Base-by-base conservation (phyloP, 2,888 invertebrate genomes). In the Tholera decimalis region DNA sequence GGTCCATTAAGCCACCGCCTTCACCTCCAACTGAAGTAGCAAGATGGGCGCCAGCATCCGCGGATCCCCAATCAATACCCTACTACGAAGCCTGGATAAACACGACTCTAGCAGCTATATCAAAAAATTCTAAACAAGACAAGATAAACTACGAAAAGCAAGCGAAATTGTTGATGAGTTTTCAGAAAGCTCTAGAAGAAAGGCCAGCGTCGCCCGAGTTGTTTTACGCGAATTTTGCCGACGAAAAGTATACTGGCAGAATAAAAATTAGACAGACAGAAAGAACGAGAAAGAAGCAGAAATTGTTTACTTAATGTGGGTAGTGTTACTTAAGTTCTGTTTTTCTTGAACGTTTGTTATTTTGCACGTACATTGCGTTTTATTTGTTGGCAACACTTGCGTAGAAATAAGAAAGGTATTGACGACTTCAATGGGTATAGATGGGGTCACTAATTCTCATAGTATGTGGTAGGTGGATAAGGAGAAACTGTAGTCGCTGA, bases 51-150 rank as follows among this genome's bases (percentile, higher is more conserved):
- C 91, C 93, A 0, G 77, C 83, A 0, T 85, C 85, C 2, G 61
- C 89, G 0, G 87, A 83, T 3, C 75, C 82, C 0, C 88, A 90
- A n/a, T 90, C 92, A 0, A 89, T 89, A 51, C 91, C 91, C 0
- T 94, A 93, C 41, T 94, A 95, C 79, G 94, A 94, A 46, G 94
- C 94, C 0, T 95, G 94, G 94, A 89, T 95, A 0, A 83, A 91
- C 44, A 93, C 92, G 0, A 91, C 91, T 0, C 53, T 92, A 0
- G 86, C 92, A 0, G 92, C 93, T 0, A 83, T 91, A 0, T 82
- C 89, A 0, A 91, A 85, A 65, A 77, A 79, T n/a, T 70, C 85
- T 0, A 82, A 83, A 33, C 79, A 85, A 1, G 87, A 92, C 2
- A 85, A 83, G 44, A n/a, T 79, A 9, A 69, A 49, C 0, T 62